Percentiles rank a stretch among this genome's conserved stretches.
Evolutionary conservation across 2,888 invertebrate species (phyloP).

Genomic region (Metacarcinus magister): DNA sequence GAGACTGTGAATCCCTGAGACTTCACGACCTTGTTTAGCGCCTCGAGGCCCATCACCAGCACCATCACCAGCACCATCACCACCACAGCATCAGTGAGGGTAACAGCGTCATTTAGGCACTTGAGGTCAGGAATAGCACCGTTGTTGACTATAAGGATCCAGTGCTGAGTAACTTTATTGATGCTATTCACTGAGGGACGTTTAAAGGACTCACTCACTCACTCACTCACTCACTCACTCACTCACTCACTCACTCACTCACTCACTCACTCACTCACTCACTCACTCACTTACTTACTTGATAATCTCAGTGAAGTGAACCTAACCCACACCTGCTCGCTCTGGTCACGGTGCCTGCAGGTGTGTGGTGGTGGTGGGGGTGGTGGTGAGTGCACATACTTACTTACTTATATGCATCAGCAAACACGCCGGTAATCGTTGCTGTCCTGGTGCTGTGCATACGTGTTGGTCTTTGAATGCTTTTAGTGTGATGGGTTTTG

Average conservation of each 20-base stretch:
- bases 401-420: neutral
- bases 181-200: too few relatives aligned
- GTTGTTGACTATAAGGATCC: neutral
- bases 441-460: neutral
- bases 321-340: neutral
- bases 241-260: neutral
- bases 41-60: neutral
- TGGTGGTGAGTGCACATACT: neutral
- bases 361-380: neutral
- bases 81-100: neutral
- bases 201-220: neutral
- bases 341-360: neutral
- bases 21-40: neutral
- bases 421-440: neutral
- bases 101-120: neutral
- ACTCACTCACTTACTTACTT: neutral
- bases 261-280: neutral
- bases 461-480: neutral
- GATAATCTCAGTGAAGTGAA: neutral
- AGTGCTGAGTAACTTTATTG: neutral
- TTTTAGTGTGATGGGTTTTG: slow-evolving; percentile 7
- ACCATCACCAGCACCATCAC: neutral
- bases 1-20: neutral
- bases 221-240: neutral
- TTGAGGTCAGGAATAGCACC: neutral